Base-by-base conservation (phyloP, 2,113 vertebrate species). In the Nothobranchius kuhntae region DNA sequence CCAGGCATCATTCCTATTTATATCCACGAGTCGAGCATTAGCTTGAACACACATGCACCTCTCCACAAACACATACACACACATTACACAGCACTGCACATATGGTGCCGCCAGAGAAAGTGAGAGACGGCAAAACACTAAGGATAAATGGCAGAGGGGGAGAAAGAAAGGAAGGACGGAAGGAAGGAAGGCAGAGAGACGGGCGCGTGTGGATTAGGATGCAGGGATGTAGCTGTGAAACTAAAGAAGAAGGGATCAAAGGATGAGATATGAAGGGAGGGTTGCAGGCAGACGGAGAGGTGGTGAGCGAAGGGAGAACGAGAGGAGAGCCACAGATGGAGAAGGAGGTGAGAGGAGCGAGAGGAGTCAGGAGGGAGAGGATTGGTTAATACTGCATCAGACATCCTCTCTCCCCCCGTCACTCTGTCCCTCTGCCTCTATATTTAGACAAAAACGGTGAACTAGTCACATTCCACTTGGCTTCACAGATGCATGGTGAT, bases 381-480 rank as follows among this genome's bases (percentile, higher is more conserved):
- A 67, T 56, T 80, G 53, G 73, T 88, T 88, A 86, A 89, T 88
- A 85, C 80, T 85, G 87, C 86, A 86, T 89, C 80, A 77, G 75
- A 85, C 75, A 73, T 77, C 65, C 75, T 61, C 68, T 63, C 68
- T 77, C 66, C 64, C 78, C 83, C 55, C 15, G 75, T 78, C 82
- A 79, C 67, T 63, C 80, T 77, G 65, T 80, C 71, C 77, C 76
- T 63, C 81, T 73, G 61, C 77, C 73, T 65, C 90, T 92, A 89
- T 91, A 91, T 90, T 91, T 92, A 92, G 86, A 89, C 72, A 77
- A 81, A 88, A 89, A 88, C 87, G 89, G 80, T 88, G 87, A 88
- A 89, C 83, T 71, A 86, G 89, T 89, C 86, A 89, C 68, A 90
- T 89, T 91, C 87, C 77, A 62, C 75, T 82, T 67, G 81, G 80